Conservation (phyloP, 2,797 vertebrate species). For the Apogon hyalosoma region DNA sequence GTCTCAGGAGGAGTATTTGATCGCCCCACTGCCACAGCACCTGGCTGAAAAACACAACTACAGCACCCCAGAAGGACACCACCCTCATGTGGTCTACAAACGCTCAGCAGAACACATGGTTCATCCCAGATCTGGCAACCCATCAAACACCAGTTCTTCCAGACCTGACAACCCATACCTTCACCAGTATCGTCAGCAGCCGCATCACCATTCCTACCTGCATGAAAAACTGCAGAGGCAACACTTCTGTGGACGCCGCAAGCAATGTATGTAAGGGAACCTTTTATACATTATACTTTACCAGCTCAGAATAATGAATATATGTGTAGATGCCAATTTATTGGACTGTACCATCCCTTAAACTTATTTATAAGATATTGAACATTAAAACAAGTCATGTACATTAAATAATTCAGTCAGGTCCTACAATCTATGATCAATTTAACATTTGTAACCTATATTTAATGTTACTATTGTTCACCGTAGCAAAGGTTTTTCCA, state of each 20-base stretch:
- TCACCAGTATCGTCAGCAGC: slow-evolving; percentile 41
- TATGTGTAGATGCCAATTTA: neutral
- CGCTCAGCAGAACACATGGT: slow-evolving; percentile 90
- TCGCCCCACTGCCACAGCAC: slow-evolving; percentile 90
- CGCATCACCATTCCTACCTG: slow-evolving; percentile 72
- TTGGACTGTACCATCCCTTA: neutral
- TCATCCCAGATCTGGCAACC: slow-evolving; percentile 55
- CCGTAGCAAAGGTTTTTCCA: neutral
- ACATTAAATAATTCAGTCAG: too few relatives aligned
- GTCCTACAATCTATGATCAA: too few relatives aligned
- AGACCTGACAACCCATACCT: slow-evolving; percentile 33
- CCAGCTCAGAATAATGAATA: neutral
- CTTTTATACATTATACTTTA: slow-evolving; percentile 67
- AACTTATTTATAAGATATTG: neutral
- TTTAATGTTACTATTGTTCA: too few relatives aligned
- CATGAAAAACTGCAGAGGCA: slow-evolving; percentile 87
- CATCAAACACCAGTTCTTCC: slow-evolving; percentile 35
- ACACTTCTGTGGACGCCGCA: slow-evolving; percentile 98
- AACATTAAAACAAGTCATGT: neutral
- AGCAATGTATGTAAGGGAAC: slow-evolving; percentile 99
- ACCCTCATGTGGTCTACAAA: slow-evolving; percentile 95
- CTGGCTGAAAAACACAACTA: slow-evolving; percentile 91
- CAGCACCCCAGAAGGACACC: slow-evolving; percentile 88
- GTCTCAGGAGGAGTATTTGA: slow-evolving; percentile 90
- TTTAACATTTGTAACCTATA: too few relatives aligned